Percentiles rank a stretch among this genome's conserved stretches.
Evolutionary conservation across 2,888 invertebrate genomes (phyloP).

Genomic region (Dicyrtomina minuta): DNA sequence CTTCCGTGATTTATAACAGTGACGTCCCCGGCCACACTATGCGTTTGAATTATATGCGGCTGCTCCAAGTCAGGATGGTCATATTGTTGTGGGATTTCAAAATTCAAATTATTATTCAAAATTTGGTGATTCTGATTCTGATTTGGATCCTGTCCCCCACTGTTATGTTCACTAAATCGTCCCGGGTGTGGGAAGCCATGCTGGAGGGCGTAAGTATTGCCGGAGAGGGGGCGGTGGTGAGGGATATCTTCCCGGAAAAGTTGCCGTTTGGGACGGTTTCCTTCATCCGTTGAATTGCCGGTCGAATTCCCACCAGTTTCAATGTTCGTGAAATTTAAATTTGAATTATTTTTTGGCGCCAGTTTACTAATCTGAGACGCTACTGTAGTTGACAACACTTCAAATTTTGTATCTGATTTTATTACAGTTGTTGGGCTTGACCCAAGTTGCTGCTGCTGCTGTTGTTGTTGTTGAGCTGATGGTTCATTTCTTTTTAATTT

Average conservation of each 20-base stretch:
- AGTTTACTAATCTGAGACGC: no score
- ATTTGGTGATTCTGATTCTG: not conserved
- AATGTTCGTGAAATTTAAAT: no score
- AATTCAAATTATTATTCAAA: not conserved
- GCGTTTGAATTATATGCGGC: not conserved
- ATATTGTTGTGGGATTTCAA: no score
- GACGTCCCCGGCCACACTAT: not conserved
- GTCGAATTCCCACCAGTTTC: no score
- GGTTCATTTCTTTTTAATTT: no score
- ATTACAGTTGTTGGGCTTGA: no score
- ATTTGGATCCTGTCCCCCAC: not conserved
- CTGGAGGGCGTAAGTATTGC: conserved; percentile 43
- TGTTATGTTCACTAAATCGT: conserved; percentile 19
- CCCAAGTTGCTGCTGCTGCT: no score
- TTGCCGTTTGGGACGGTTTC: conserved; percentile 40
- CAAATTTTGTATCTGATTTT: no score
- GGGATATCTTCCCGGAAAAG: conserved; percentile 49
- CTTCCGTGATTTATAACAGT: not conserved
- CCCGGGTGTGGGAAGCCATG: conserved; percentile 49
- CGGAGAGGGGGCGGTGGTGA: conserved; percentile 44
- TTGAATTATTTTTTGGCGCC: no score
- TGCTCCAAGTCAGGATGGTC: not conserved
- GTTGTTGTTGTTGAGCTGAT: no score
- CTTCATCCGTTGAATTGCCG: not conserved
- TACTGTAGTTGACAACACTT: no score